These are phyloP conservation scores for Thymelicus sylvestris DNA, from an alignment of 2,888 invertebrate genomes.

Conservation along the genomic window DNA sequence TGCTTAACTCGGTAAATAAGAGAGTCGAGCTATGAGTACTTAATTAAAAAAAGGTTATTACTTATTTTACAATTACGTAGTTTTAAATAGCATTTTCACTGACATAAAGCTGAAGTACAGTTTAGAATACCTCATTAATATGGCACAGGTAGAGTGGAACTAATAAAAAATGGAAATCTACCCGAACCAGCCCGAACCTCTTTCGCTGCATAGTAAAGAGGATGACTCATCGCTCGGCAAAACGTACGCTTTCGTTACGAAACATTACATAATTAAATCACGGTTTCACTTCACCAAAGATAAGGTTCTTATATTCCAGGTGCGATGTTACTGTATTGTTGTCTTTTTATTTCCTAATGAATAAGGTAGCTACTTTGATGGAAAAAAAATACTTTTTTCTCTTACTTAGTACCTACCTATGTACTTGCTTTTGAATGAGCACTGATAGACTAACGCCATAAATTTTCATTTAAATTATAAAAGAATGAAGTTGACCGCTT, in stretches of 20 bases:
- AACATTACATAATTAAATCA: constrained; percentile 19
- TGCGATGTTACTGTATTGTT: background rate
- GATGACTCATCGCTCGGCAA: constrained; percentile 54
- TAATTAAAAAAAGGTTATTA: no score
- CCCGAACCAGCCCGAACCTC: constrained; percentile 45
- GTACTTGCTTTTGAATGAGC: no score
- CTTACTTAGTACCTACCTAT: no score
- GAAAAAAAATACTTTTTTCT: no score
- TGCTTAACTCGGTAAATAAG: no score
- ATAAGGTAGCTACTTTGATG: no score
- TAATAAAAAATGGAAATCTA: constrained; percentile 40
- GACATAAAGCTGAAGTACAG: constrained; percentile 1
- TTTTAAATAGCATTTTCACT: background rate
- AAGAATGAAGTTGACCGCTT: no score
- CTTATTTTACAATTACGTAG: background rate
- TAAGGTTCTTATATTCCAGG: background rate
- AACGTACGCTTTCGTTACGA: constrained; percentile 26
- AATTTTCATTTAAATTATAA: no score
- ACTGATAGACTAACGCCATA: no score
- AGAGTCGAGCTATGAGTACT: no score
- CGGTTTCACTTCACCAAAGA: constrained; percentile 1
- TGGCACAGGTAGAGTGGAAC: constrained; percentile 32
- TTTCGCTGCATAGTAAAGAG: constrained; percentile 58
- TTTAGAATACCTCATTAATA: constrained; percentile 24
- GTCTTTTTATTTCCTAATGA: no score